phyloP scores from a whole-genome alignment of 2,888 invertebrate genomes.

The Pristionchus arcanus region DNA sequence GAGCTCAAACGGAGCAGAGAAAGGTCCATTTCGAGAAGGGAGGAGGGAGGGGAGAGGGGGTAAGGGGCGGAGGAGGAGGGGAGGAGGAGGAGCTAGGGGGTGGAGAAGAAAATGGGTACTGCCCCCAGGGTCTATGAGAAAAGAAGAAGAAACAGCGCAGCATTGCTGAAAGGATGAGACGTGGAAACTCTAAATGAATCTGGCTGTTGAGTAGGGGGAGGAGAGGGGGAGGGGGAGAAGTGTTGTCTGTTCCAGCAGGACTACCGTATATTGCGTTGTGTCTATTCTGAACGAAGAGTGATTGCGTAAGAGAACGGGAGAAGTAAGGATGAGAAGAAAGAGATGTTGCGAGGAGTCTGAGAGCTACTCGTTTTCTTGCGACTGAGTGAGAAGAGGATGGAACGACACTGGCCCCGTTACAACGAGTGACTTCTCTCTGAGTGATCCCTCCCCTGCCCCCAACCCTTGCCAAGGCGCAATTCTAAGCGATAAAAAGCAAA shows the following conservation, averaged over 20 bases:
- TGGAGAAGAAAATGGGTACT: conserved; percentile 45
- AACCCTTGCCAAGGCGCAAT: neutral
- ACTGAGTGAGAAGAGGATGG: conserved; percentile 11
- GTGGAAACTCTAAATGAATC: conserved; percentile 31
- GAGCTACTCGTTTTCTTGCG: conserved; percentile 13
- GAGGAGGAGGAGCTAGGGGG: conserved; percentile 38
- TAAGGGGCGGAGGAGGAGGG: conserved; percentile 38
- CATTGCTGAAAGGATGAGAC: neutral
- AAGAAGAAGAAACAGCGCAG: conserved; percentile 15
- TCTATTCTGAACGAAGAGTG: neutral
- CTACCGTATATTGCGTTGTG: neutral
- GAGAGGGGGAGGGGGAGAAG: neutral
- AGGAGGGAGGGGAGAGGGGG: neutral
- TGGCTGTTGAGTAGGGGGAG: neutral
- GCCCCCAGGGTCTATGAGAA: conserved; percentile 40
- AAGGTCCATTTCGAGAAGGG: conserved; percentile 30
- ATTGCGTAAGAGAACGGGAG: conserved; percentile 31
- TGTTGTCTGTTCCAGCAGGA: conserved; percentile 35
- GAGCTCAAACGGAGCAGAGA: neutral
- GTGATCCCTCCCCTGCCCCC: neutral
- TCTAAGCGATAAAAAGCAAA: conserved; percentile 26
- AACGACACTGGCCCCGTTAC: conserved; percentile 43
- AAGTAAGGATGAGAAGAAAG: neutral
- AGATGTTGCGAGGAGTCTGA: neutral
- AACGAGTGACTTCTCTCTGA: neutral